Conservation (phyloP, 1,140 invertebrate species). For the Kradibia gibbosae region DNA sequence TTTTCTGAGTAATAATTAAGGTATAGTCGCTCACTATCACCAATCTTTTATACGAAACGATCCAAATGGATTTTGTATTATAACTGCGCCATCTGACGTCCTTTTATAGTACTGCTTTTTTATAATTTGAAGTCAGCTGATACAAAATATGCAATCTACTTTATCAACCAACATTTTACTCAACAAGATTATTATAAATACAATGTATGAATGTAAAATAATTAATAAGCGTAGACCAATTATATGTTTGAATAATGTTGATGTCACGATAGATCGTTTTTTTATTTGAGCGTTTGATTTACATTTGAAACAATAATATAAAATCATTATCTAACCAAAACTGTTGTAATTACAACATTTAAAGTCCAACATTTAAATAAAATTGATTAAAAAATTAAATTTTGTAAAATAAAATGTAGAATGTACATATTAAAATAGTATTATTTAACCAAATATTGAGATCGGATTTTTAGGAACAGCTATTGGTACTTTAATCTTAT, state of each 20-base stretch:
- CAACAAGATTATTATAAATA: too few species aligned
- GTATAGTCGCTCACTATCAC: constrained; percentile 16
- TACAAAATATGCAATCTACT: background rate
- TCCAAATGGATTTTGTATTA: background rate
- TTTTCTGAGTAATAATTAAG: constrained; percentile 20
- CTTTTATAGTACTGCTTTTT: background rate
- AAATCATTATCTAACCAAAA: too few species aligned
- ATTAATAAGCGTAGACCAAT: too few species aligned
- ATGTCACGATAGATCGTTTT: too few species aligned
- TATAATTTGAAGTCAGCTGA: background rate
- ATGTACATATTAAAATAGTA: background rate
- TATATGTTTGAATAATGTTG: too few species aligned
- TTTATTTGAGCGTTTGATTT: too few species aligned
- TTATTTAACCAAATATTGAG: background rate
- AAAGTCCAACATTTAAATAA: too few species aligned
- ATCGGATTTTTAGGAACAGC: background rate
- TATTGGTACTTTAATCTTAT: background rate
- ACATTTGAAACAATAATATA: too few species aligned
- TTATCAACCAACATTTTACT: constrained; percentile 4
- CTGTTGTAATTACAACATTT: too few species aligned
- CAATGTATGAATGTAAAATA: too few species aligned
- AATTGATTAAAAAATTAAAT: too few species aligned
- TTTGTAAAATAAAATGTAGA: too few species aligned
- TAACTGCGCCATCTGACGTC: background rate
- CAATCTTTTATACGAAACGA: background rate